These are phyloP conservation scores for Tachysurus fulvidraco DNA, from an alignment of 2,113 vertebrate genomes.

Conservation along the genomic window DNA sequence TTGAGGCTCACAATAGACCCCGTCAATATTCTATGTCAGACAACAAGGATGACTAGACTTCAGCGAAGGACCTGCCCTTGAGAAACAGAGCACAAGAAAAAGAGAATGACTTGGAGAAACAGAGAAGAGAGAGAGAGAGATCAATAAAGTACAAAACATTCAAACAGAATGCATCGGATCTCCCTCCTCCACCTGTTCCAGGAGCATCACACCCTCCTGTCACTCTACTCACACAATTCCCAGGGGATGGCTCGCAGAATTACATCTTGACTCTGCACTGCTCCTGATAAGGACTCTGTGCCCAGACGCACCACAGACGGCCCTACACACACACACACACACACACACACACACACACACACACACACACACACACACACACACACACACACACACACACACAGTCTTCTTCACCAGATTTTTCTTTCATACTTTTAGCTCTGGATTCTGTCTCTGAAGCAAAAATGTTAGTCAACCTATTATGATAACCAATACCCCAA, in stretches of 20 bases:
- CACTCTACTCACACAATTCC: conserved; percentile 48
- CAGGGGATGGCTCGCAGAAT: conserved; percentile 48
- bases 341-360: conserved; percentile 38
- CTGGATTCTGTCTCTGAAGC: conserved; percentile 25
- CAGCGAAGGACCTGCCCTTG: conserved; percentile 55
- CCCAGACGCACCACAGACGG: conserved; percentile 37
- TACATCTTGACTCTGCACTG: conserved; percentile 54
- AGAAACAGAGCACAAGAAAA: conserved; percentile 21
- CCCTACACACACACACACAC: conserved; percentile 49
- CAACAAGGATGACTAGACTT: conserved; percentile 46
- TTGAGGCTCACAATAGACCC: conserved; percentile 19
- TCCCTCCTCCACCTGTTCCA: conserved; percentile 51
- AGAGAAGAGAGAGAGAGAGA: conserved; percentile 32
- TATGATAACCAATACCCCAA: conserved; percentile 50
- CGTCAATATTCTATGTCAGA: conserved; percentile 45
- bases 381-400: conserved; percentile 49
- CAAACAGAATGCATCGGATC: conserved; percentile 54
- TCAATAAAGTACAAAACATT: conserved; percentile 60
- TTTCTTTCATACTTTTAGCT: conserved; percentile 21
- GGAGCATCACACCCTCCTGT: conserved; percentile 48
- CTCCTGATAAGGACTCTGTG: conserved; percentile 56
- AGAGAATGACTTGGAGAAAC: neutral
- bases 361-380: conserved; percentile 51
- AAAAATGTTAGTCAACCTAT: conserved; percentile 44
- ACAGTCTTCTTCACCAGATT: neutral